Evolutionary conservation across 2,113 vertebrate species (phyloP).

Genomic region (Mus musculus): DNA sequence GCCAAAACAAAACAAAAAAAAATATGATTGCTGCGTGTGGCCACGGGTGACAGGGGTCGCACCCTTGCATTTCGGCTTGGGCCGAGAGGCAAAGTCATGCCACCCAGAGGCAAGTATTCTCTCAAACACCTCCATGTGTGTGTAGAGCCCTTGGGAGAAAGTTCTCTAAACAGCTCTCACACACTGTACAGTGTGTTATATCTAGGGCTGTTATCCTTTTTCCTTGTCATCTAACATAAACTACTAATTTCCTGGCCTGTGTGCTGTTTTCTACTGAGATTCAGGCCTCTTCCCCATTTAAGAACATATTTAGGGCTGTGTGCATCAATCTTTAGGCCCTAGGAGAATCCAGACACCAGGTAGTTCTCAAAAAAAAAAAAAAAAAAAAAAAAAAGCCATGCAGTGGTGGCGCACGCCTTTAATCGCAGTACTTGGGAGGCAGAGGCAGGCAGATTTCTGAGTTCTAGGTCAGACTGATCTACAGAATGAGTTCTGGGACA

Average conservation of each 20-base stretch:
- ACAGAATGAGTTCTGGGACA: no score
- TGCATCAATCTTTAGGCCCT: not conserved
- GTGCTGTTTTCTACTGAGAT: not conserved
- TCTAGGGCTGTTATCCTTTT: not conserved
- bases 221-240: not conserved
- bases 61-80: not conserved
- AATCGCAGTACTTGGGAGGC: no score
- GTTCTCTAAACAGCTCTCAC: not conserved
- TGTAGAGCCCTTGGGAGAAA: not conserved
- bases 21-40: not conserved
- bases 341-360: not conserved
- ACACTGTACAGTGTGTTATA: fast-evolving
- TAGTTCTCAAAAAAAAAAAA: not conserved
- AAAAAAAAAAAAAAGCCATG: not conserved
- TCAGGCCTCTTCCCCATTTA: not conserved
- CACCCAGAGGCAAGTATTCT: fast-evolving
- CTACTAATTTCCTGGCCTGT: not conserved
- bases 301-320: not conserved
- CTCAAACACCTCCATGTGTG: not conserved
- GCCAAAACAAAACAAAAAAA: no score
- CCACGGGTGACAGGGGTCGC: not conserved
- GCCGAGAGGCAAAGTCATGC: not conserved
- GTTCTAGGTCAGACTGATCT: no score
- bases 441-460: no score
- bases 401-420: no score